These are phyloP conservation scores for Syritta pipiens DNA, from an alignment of 2,888 invertebrate species.

Conservation along the genomic window DNA sequence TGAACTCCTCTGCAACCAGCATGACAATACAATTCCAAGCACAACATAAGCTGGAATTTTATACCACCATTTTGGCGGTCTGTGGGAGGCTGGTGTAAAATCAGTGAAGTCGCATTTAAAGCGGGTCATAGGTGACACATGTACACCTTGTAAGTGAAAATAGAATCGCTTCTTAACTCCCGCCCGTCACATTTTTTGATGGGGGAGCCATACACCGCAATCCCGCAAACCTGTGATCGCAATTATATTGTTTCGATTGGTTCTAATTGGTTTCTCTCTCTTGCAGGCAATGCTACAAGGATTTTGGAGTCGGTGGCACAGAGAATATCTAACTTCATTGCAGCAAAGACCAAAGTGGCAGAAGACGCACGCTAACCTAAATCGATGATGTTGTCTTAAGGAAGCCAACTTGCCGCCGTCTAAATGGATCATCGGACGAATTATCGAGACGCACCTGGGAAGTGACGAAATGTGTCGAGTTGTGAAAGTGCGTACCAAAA, in stretches of 20 bases:
- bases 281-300: slow-evolving; percentile 30
- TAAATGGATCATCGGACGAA: slow-evolving; percentile 27
- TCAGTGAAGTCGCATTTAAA: slow-evolving; percentile 13
- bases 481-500: too few species aligned
- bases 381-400: slow-evolving; percentile 21
- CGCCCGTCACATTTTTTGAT: slow-evolving; percentile 6
- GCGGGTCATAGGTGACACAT: slow-evolving; percentile 21
- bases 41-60: slow-evolving; percentile 29
- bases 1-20: background rate
- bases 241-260: background rate
- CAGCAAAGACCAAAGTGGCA: slow-evolving; percentile 25
- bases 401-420: slow-evolving; percentile 28
- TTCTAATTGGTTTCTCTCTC: slow-evolving; percentile 14
- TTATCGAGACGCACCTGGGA: background rate
- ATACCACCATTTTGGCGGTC: slow-evolving; percentile 44
- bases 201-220: background rate
- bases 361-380: background rate
- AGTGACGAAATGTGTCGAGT: slow-evolving; percentile 3
- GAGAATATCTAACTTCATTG: slow-evolving; percentile 9
- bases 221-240: slow-evolving; percentile 1
- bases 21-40: background rate
- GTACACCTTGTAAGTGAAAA: slow-evolving; percentile 8
- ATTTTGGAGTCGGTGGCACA: slow-evolving; percentile 39
- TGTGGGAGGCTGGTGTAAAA: too few species aligned
- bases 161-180: slow-evolving; percentile 6